Base-by-base conservation (phyloP, 2,888 invertebrate genomes). In the Augochlorella aurata region DNA sequence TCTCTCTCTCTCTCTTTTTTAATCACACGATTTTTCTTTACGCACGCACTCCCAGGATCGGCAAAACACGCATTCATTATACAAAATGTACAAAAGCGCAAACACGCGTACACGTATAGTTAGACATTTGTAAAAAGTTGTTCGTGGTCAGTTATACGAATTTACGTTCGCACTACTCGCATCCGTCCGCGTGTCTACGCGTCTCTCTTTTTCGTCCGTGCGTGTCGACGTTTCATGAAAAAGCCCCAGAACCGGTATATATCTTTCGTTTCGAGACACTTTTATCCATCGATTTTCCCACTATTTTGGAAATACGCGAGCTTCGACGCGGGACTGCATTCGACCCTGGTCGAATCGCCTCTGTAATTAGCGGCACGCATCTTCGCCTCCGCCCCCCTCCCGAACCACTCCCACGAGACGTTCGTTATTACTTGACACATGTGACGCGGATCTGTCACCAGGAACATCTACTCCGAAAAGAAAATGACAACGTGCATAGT, bases 41-140 rank as follows among this genome's bases (percentile, higher is more conserved):
- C 14, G 52, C 29, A 47, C 18, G 24, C 73, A 24, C 66, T 45
- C 45, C 45, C 21, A 54, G 54, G 47, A 16, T 73, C 14, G 29
- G 44, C 49, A 52, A 38, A 38, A 58, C 71, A 47, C 71, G 66
- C 58, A 67, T 38, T 14, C 76, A 24, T 58, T 50, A 47, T 58
- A 67, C 52, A 67, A 29, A 66, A 75, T 45, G 49, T 70, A 71
- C 65, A 52, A 71, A 58, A 71, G 16, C 29, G 16, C 63, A 38
- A 38, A 58, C 58, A n/a, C 47, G 44, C 66, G 44, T 24, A 66
- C 65, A 54, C 44, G 16, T 24, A 67, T 58, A 29, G 29, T 38
- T 38, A 63, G 8, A 63, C 44, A 63, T 63, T 38, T 18, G 38
- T 44, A 63, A 38, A 63, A 38, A 38, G 38, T 16, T 47, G 14